These are phyloP conservation scores for Ophraella communa DNA, from an alignment of 2,888 invertebrate species.

Conservation along the genomic window DNA sequence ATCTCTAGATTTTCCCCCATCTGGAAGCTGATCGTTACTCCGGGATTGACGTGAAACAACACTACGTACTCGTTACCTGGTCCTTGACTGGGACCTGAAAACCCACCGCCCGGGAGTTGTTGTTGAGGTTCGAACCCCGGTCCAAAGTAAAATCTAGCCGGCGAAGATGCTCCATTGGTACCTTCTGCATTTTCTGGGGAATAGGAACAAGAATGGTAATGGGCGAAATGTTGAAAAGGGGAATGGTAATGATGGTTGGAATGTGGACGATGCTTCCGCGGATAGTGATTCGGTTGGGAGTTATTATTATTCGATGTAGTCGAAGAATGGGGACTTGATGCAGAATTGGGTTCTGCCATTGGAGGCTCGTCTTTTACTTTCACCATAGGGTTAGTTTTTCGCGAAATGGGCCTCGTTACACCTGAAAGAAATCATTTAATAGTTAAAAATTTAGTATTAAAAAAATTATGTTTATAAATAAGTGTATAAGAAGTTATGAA, in stretches of 20 bases:
- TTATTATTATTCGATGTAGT: conserved; percentile 19
- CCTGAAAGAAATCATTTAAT: conserved; percentile 23
- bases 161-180: conserved; percentile 58
- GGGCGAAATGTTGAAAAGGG: conserved; percentile 58
- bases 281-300: conserved; percentile 23
- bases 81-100: conserved; percentile 49
- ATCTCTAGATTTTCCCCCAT: conserved; percentile 78
- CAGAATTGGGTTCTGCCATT: conserved; percentile 54
- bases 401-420: conserved; percentile 24
- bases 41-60: conserved; percentile 77
- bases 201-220: conserved; percentile 60
- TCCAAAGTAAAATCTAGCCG: conserved; percentile 67
- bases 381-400: conserved; percentile 52
- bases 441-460: too few relatives aligned
- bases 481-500: too few relatives aligned
- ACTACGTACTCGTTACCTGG: conserved; percentile 68
- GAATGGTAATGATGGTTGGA: conserved; percentile 63
- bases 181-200: conserved; percentile 61
- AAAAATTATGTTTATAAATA: too few relatives aligned
- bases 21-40: conserved; percentile 78
- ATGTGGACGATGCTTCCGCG: conserved; percentile 37
- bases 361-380: conserved; percentile 59
- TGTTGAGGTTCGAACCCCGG: conserved; percentile 65
- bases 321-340: conserved; percentile 41
- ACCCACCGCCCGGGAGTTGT: conserved; percentile 48